Base-by-base conservation (phyloP, 2,797 vertebrate species). In the Danio albolineatus region DNA sequence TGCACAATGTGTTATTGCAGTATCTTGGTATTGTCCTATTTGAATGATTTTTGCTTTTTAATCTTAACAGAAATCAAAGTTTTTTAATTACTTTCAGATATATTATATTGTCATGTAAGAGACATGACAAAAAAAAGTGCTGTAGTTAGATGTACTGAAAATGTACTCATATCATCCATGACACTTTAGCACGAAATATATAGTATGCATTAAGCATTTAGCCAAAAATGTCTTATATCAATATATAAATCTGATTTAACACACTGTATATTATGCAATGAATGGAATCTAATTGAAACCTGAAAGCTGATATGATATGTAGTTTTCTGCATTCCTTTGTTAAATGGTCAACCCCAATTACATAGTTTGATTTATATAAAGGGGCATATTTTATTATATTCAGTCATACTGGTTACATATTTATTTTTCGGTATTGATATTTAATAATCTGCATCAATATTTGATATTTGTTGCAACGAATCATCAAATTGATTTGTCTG, bases 1-100 rank as follows among this genome's bases (percentile, higher is more conserved):
- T 80, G 73, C 82, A 76, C 79, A 76, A 43, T 83, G 44, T 76
- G 67, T 78, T 80, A 78, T 78, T 53, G 48, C 66, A 78, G 53
- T 76, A 74, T 28, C 38, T 84, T 59, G 43, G 14, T 79, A 46
- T 53, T 62, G 48, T 72, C 14, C 41, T 56, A 64, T 73, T 57
- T 53, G 7, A 72, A 73, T 8, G 41, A 53, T 56, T 12, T 10
- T 73, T 65, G 67, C 16, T 73, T 62, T 79, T 64, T 64, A 67
- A 65, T 53, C 46, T 70, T 62, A 51, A 61, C 17, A 62, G 36
- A 48, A 61, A 62, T 75, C 59, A 51, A 67, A 21, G 17, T 65
- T 71, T 65, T 78, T 71, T 12, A 5, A 70, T 28, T 13, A 41
- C 13, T 43, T 49, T 61, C 9, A 78, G 49, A 61, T 60, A 78